Evolutionary conservation across 2,888 invertebrate species (phyloP).

Genomic region (Campopleginae sp.): DNA sequence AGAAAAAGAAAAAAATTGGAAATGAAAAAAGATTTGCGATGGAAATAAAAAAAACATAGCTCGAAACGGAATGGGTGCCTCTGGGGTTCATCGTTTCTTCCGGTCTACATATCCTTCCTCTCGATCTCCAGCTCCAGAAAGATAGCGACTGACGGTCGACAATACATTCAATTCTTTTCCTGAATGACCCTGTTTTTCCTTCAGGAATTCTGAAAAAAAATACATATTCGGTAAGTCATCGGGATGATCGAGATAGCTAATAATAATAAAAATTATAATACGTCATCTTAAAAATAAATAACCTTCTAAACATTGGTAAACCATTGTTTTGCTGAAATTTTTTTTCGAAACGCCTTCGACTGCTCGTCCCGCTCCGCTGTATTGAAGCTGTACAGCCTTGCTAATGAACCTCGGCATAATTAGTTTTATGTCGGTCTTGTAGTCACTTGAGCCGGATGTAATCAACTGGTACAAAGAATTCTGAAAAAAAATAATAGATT

Average conservation of each 20-base stretch:
- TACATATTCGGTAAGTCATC: background rate
- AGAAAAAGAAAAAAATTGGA: background rate
- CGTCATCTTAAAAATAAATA: background rate
- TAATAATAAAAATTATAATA: background rate
- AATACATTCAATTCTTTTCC: background rate
- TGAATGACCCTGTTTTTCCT: background rate
- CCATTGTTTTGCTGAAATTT: background rate
- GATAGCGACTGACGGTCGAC: background rate
- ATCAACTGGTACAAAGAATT: background rate
- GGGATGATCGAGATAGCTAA: background rate
- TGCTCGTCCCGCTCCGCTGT: background rate
- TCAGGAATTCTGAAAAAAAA: background rate
- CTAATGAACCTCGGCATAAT: background rate
- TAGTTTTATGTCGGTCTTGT: background rate
- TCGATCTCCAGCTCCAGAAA: background rate
- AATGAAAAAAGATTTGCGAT: background rate
- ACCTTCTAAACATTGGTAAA: background rate
- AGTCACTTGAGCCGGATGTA: background rate
- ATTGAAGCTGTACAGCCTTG: background rate
- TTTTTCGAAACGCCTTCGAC: background rate
- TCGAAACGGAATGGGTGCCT: background rate
- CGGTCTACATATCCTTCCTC: background rate
- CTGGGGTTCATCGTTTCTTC: background rate
- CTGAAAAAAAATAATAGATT: background rate
- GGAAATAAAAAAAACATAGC: background rate